Evolutionary conservation across 1,140 invertebrate genomes (phyloP).

Genomic region (Campoletis sonorensis): DNA sequence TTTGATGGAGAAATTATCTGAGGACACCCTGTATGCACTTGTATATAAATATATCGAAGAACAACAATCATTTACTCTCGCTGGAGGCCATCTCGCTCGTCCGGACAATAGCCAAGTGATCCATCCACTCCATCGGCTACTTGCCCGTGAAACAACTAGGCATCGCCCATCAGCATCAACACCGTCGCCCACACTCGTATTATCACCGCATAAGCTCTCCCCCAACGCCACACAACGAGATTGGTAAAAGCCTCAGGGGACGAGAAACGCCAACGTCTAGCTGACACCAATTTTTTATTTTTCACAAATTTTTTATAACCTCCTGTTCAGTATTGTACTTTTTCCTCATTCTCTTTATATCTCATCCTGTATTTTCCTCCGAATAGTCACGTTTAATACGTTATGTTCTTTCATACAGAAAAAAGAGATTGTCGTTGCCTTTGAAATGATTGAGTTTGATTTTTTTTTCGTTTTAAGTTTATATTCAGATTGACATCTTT

Average conservation of each 20-base stretch:
- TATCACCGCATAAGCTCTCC: neutral
- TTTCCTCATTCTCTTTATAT: neutral
- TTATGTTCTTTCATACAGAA: too few relatives aligned
- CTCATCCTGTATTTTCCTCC: too few relatives aligned
- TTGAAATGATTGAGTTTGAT: too few relatives aligned
- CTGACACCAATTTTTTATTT: slow-evolving; percentile 22
- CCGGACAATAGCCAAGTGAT: slow-evolving; percentile 74
- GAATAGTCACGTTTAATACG: too few relatives aligned
- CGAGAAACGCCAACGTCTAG: neutral
- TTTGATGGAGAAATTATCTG: too few relatives aligned
- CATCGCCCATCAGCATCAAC: slow-evolving; percentile 37
- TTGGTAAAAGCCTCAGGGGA: slow-evolving; percentile 27
- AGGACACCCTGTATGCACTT: neutral
- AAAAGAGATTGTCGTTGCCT: too few relatives aligned
- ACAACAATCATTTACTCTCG: slow-evolving; percentile 74
- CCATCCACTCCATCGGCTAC: slow-evolving; percentile 73
- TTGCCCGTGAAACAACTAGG: slow-evolving; percentile 70
- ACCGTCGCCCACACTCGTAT: slow-evolving; percentile 20
- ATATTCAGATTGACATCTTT: too few relatives aligned
- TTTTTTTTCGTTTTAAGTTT: too few relatives aligned
- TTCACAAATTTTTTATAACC: slow-evolving; percentile 1
- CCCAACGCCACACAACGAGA: slow-evolving; percentile 17
- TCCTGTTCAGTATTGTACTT: slow-evolving; percentile 1
- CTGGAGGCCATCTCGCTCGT: slow-evolving; percentile 70
- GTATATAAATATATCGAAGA: slow-evolving; percentile 34